phyloP scores from a whole-genome alignment of 2,113 vertebrate species.

The Emydocephalus ijimae region DNA sequence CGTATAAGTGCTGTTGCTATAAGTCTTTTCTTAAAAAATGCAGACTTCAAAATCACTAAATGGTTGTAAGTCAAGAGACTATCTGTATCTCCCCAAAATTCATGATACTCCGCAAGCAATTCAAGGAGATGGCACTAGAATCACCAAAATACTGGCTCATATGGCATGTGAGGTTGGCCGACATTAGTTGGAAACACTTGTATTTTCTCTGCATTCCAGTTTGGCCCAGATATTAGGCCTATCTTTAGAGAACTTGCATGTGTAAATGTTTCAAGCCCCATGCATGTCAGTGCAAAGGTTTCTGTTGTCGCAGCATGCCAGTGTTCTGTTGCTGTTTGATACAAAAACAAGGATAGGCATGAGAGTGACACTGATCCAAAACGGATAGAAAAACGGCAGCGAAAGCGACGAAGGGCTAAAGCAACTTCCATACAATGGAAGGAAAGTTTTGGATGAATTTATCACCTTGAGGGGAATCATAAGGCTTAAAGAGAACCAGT shows the following conservation, averaged over 20 bases:
- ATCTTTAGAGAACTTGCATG: not conserved
- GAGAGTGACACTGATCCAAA: not conserved
- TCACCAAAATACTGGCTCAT: not conserved
- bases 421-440: not conserved
- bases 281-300: not conserved
- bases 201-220: not conserved
- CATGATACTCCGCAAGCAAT: not conserved
- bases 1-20: too few relatives aligned
- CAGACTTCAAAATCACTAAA: too few relatives aligned
- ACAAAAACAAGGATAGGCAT: not conserved
- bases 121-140: not conserved
- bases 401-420: not conserved
- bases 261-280: not conserved
- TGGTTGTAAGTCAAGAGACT: too few relatives aligned
- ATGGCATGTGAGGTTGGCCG: too few relatives aligned
- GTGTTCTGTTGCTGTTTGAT: not conserved
- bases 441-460: not conserved
- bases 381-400: not conserved
- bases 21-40: too few relatives aligned
- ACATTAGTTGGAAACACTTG: not conserved
- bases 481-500: not conserved
- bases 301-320: not conserved
- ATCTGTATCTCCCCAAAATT: not conserved
- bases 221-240: not conserved
- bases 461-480: not conserved